These are phyloP conservation scores for Anarhynchus alexandrinus DNA, from an alignment of 2,113 vertebrate species.

Conservation along the genomic window DNA sequence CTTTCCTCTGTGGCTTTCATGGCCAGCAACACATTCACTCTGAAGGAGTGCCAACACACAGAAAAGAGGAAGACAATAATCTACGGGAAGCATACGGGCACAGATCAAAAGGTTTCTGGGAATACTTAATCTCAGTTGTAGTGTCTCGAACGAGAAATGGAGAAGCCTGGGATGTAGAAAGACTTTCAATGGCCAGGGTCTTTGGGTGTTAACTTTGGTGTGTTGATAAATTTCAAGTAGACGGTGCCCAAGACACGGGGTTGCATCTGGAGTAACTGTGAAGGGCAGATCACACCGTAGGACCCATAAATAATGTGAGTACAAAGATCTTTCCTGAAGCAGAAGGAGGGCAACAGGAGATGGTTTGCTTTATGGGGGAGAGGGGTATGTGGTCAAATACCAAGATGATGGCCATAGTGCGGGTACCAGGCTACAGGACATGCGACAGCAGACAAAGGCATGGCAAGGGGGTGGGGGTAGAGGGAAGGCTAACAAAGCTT, in stretches of 20 bases:
- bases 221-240: background rate
- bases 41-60: background rate
- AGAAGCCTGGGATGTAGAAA: background rate
- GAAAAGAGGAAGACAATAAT: background rate
- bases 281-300: background rate
- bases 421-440: background rate
- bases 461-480: background rate
- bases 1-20: background rate
- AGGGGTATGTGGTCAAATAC: background rate
- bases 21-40: background rate
- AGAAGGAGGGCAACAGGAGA: background rate
- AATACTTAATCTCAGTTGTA: background rate
- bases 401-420: background rate
- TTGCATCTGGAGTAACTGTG: background rate
- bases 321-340: background rate
- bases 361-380: background rate
- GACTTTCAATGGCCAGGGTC: background rate
- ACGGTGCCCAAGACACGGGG: background rate
- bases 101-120: background rate
- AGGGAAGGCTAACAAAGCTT: background rate
- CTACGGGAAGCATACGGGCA: background rate
- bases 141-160: background rate
- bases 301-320: background rate
- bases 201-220: background rate
- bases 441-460: background rate